These are phyloP conservation scores for Tympanoctomys barrerae DNA, from an alignment of 2,797 vertebrate species.

Conservation along the genomic window DNA sequence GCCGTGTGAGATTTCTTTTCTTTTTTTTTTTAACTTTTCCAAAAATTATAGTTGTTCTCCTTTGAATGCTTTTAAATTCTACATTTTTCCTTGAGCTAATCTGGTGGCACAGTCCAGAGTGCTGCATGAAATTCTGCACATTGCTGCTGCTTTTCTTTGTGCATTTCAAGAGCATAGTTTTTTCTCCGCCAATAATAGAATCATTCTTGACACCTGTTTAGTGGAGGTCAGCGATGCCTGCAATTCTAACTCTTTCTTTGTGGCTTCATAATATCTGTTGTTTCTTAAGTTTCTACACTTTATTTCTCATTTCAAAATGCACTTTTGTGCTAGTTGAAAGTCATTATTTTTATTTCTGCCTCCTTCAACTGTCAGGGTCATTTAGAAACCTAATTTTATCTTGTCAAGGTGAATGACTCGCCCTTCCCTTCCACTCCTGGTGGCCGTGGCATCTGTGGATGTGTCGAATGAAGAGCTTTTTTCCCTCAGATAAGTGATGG, in stretches of 20 bases:
- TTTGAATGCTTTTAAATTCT: constrained; percentile 40
- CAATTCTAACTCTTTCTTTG: not conserved
- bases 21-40: not conserved
- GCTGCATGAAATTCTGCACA: not conserved
- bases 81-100: constrained; percentile 41
- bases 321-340: constrained; percentile 48
- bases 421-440: not conserved
- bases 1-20: not conserved
- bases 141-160: not conserved
- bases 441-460: not conserved
- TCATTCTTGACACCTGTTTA: constrained; percentile 33
- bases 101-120: not conserved
- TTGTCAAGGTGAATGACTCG: constrained; percentile 46
- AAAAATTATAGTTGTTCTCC: not conserved
- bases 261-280: constrained; percentile 13
- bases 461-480: constrained; percentile 21
- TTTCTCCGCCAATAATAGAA: not conserved
- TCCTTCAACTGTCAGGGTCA: constrained; percentile 42
- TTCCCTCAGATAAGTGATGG: not conserved
- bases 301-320: constrained; percentile 67
- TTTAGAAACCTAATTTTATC: constrained; percentile 71
- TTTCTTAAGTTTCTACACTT: constrained; percentile 47
- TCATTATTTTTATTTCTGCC: constrained; percentile 59
- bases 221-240: not conserved
- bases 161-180: not conserved